Evolutionary conservation across 2,888 invertebrate species (phyloP), one percentile per base, ranked within the genome.

Genomic region (Troides aeacus): DNA sequence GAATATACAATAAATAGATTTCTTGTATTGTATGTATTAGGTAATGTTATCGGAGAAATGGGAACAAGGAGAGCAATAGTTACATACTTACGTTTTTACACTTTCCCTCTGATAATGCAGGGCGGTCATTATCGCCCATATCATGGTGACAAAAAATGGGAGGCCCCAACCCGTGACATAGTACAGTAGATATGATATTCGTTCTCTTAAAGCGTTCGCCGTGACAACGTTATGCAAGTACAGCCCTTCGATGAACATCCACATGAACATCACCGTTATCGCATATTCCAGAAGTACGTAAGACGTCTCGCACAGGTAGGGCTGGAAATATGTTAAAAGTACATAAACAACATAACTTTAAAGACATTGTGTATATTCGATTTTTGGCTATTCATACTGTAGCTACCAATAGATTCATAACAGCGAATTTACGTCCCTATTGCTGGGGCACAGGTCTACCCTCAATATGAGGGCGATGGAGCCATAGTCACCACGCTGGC

Each of bases 171-270:
- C 97, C 3, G 95, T 84, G 15, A 94, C 79, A 62, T 94, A 94
- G 80, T 95, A 95, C 70, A 94, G 90, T 2, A 90, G 89, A 72
- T 94, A 94, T 0, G 90, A 86, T 57, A 89, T 85, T 0, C 81
- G 80, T 71, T 95, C 95, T 81, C 95, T 94, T 77, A 97, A 94
- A 0, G 95, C 94, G 8, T 95, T 95, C 0, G 95, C 95, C 68
- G 97, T 96, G 57, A 98, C 95, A 84, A 97, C 95, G 73, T 95
- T 96, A 85, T 98, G 97, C 36, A 99, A 91, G 81, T 97, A 97
- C 18, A 98, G 92, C 0, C 98, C 99, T 84, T 99, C 99, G 66
- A 98, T 96, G 79, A 99, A 97, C 98, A 99, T 99, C 98, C 99
- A 99, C 94, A 96, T 96, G 81, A 98, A 99, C 95, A 97, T 97